Evolutionary conservation across 2,888 invertebrate genomes (phyloP), one percentile per base, ranked within the genome.

Genomic region (Nomada goodeniana): DNA sequence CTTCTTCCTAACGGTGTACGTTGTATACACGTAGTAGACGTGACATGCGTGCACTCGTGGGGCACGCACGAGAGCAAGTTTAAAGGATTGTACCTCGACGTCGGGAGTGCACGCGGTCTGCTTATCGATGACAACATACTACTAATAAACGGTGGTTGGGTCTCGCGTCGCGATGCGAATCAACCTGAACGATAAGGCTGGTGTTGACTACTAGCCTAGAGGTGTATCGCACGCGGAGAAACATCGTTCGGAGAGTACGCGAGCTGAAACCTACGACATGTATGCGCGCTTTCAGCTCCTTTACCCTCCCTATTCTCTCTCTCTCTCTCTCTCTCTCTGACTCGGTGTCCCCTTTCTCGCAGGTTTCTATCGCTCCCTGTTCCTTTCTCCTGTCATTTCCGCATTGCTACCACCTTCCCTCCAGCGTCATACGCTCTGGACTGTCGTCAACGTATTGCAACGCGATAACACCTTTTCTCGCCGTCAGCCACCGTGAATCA

Each of bases 1-100:
- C 80, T 61, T 82, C 77, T 77, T 81, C 63, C 76, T 89, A 89
- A 89, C 89, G 89, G 90, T 89, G 87, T 82, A 86, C 82, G 89
- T 89, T 87, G 89, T 89, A 84, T 82, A 89, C 84, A 77, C 84
- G 82, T 63, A 80, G 85, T 80, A 69, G 79, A 87, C 86, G 83
- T 81, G 86, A 86, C 76, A 80, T 67, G 88, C 85, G 83, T 83
- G 80, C 87, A 74, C 79, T 59, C 69, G 70, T 47, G 68, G 52
- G 42, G 76, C 64, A 76, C 70, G 76, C 75, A 74, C 64, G 60
- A 9, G 29, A 63, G 59, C 63, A 60, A 73, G 70, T 60, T 60
- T 36, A 55, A 72, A 65, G 75, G 59, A 76, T 69, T 29, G 76
- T 76, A 67, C 53, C 50, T 67, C 59, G 71, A 50, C 57, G 84